Evolutionary conservation across 2,888 invertebrate species (phyloP).

Genomic region (Andrena flavipes): DNA sequence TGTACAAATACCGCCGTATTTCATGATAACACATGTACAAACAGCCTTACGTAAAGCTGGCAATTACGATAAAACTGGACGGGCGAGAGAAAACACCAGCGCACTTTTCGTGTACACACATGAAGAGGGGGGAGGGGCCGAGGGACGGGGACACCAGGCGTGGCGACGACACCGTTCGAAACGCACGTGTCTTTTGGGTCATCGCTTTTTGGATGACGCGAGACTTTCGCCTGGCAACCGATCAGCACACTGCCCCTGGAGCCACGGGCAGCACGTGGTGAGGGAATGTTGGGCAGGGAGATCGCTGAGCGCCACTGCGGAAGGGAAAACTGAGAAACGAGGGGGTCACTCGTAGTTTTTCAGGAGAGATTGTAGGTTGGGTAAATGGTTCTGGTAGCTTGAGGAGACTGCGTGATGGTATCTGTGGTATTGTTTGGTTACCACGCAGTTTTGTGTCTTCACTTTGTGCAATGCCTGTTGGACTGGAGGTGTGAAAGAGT

Average conservation of each 20-base stretch:
- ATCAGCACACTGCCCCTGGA: background rate
- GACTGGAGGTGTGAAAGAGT: too few relatives aligned
- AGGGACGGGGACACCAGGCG: constrained; percentile 29
- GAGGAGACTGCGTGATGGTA: too few relatives aligned
- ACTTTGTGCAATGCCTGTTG: too few relatives aligned
- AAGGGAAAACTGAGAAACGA: background rate
- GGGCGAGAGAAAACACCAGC: constrained; percentile 72
- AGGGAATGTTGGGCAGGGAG: background rate
- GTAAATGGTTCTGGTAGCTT: too few relatives aligned
- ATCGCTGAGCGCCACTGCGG: background rate
- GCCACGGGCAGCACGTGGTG: background rate
- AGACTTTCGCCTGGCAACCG: constrained; percentile 44
- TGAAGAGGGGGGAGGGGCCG: background rate
- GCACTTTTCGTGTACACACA: constrained; percentile 66
- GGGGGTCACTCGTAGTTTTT: too few relatives aligned
- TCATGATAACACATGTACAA: constrained; percentile 84
- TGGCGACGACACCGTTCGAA: constrained; percentile 19
- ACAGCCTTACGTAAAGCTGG: constrained; percentile 84
- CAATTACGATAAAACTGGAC: constrained; percentile 83
- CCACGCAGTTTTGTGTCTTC: too few relatives aligned
- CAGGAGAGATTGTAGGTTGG: background rate
- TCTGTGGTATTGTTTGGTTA: too few relatives aligned
- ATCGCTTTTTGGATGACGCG: constrained; percentile 47
- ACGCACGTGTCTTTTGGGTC: constrained; percentile 67
- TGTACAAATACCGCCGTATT: constrained; percentile 84